Evolutionary conservation across 2,888 invertebrate genomes (phyloP), one percentile per base, ranked within the genome.

Genomic region (Lissocephala sabroskyi): DNA sequence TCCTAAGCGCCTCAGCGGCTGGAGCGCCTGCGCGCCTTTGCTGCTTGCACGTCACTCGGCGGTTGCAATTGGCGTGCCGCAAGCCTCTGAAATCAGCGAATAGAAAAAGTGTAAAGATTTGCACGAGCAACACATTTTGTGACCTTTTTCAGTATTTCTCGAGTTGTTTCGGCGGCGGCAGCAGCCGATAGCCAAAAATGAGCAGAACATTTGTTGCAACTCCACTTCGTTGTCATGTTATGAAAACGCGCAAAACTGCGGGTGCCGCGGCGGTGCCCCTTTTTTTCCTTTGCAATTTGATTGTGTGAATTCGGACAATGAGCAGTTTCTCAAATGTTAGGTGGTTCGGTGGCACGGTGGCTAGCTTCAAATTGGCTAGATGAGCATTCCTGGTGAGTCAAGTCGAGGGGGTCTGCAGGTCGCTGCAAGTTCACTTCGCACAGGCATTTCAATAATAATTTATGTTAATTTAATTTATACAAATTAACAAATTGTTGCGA

Each of bases 81-180:
- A 33, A n/a, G n/a, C n/a, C n/a, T n/a, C n/a, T n/a, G 9, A 43
- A 43, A 43, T 16, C 41, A 23, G 26, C 41, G 18, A 35, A 30
- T 26, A 36, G 13, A 33, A 42, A 32, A 42, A 32, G 68, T 73
- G 73, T 73, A 73, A 73, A 73, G 68, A 73, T 73, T 65, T 68
- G 65, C 66, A 74, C 66, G 70, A 70, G 64, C 73, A 65, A 64
- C 65, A 71, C 71, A 75, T 71, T 71, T 71, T 75, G 63, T 71
- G 71, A 71, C 71, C 71, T 71, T 74, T 71, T 74, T 54, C 62
- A 61, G 63, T 68, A 3, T 35, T 13, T 35, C 23, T 23, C 23
- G 16, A 10, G 2, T 16, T 33, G 33, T 35, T 33, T 49, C 54
- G 41, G 51, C 55, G 60, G 58, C 61, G 18, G 11, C 10, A 10